Percentiles rank a stretch among this genome's conserved stretches.
These are phyloP conservation scores for Muraenolepis orangiensis DNA, from an alignment of 2,797 vertebrate species.

Conservation along the genomic window DNA sequence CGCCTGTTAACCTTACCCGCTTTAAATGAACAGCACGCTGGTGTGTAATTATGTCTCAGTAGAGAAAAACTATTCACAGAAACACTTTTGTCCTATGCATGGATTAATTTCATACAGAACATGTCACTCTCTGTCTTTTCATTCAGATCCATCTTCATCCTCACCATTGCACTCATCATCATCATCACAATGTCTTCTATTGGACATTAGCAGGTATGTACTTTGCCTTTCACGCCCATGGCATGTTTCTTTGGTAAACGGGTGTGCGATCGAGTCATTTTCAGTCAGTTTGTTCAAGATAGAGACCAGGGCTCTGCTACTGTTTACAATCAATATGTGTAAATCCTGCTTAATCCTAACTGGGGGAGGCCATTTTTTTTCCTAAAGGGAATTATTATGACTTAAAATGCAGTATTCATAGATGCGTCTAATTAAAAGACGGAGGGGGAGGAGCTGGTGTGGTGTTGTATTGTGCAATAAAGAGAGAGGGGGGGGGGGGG, in stretches of 20 bases:
- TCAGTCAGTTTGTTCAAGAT: background rate
- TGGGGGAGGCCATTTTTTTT: slow-evolving; percentile 10
- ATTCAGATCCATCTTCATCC: slow-evolving; percentile 41
- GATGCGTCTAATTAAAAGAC: slow-evolving; percentile 16
- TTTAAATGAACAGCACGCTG: background rate
- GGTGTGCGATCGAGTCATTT: background rate
- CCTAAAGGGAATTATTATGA: slow-evolving; percentile 26
- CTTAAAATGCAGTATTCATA: slow-evolving; percentile 41
- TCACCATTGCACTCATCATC: slow-evolving; percentile 53
- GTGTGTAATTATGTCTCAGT: background rate
- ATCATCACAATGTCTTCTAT: slow-evolving; percentile 5
- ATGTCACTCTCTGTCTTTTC: slow-evolving; percentile 25
- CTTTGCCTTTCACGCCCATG: background rate
- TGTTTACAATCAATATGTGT: background rate
- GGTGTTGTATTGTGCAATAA: background rate
- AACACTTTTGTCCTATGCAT: background rate
- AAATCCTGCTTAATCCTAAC: background rate
- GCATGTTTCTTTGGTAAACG: background rate
- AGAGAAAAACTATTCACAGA: background rate
- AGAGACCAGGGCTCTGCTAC: background rate
- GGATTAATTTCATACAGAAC: slow-evolving; percentile 1
- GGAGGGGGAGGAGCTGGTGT: background rate
- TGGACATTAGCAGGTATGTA: slow-evolving; percentile 18
- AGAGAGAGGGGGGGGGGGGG: slow-evolving; percentile 31
- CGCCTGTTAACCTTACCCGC: background rate